These are phyloP conservation scores for Petrocephalus microphthalmus DNA, from an alignment of 2,113 vertebrate species.

Conservation along the genomic window DNA sequence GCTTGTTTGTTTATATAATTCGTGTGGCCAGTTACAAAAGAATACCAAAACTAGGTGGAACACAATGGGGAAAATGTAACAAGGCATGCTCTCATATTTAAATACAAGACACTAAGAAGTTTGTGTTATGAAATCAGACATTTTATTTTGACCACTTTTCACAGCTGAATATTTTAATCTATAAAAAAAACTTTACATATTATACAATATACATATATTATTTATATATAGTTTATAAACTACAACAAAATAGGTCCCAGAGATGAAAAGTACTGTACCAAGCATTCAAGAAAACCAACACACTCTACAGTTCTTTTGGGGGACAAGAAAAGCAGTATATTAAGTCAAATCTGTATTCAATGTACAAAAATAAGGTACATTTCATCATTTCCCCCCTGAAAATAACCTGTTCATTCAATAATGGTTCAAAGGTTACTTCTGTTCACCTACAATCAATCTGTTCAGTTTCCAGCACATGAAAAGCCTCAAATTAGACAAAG, in stretches of 20 bases:
- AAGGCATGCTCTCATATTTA: background rate
- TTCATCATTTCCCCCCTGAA: background rate
- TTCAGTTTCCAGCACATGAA: background rate
- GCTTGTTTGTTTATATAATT: background rate
- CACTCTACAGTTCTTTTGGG: conserved; percentile 46
- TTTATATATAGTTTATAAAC: conserved; percentile 50
- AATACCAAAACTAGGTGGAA: background rate
- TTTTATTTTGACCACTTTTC: conserved; percentile 19
- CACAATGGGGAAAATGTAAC: background rate
- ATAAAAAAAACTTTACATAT: conserved; percentile 25
- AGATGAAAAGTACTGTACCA: conserved; percentile 82
- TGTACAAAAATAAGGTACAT: conserved; percentile 10
- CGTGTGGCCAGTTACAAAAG: background rate
- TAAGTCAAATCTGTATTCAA: background rate
- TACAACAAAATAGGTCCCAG: conserved; percentile 76
- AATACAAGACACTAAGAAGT: background rate
- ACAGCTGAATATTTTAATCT: conserved; percentile 63
- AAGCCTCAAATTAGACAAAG: background rate
- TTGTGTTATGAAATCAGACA: conserved; percentile 6
- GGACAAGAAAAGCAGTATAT: background rate
- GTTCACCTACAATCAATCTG: background rate
- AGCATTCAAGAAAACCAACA: conserved; percentile 67
- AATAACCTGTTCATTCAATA: background rate
- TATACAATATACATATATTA: conserved; percentile 23
- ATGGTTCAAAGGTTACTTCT: background rate